These are phyloP conservation scores for Drosophila santomea DNA, from an alignment of 1,140 invertebrate species.

Conservation along the genomic window DNA sequence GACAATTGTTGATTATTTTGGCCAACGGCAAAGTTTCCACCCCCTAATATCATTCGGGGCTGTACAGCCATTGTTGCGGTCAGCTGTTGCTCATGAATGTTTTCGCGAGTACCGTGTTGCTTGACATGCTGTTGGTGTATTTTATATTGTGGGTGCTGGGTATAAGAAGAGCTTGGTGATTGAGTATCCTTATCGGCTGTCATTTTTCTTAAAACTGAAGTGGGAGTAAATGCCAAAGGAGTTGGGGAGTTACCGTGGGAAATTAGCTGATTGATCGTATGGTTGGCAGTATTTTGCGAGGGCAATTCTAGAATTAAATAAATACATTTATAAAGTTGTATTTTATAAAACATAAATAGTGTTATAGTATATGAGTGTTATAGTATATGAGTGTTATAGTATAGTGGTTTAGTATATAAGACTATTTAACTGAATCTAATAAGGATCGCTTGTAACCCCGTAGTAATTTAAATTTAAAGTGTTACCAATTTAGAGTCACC, in stretches of 20 bases:
- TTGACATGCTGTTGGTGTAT: constrained; percentile 73
- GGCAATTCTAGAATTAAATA: constrained; percentile 36
- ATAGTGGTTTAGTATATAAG: background rate
- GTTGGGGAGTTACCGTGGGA: constrained; percentile 86
- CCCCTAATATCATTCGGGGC: constrained; percentile 79
- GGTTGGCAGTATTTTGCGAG: constrained; percentile 20
- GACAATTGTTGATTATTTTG: constrained; percentile 46
- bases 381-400: no score
- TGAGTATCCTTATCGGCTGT: constrained; percentile 92
- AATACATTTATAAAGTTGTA: no score
- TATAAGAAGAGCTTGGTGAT: constrained; percentile 27
- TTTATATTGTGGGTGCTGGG: constrained; percentile 75
- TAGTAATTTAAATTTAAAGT: no score
- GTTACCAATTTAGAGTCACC: no score
- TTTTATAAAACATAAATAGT: no score
- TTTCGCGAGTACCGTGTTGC: constrained; percentile 66
- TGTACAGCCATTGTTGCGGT: constrained; percentile 43
- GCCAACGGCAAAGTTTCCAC: constrained; percentile 57
- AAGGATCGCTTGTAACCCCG: no score
- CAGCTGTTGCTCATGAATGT: constrained; percentile 31
- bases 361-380: no score
- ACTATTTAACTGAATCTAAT: no score
- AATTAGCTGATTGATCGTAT: constrained; percentile 32
- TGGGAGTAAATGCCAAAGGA: constrained; percentile 94
- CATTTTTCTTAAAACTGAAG: constrained; percentile 96